A percentile compares a stretch with the other conserved stretches of the same genome.
phyloP scores from a whole-genome alignment of 37 sponge, comb jelly and placozoan genomes.

The Aphrocallistes beatrix region DNA sequence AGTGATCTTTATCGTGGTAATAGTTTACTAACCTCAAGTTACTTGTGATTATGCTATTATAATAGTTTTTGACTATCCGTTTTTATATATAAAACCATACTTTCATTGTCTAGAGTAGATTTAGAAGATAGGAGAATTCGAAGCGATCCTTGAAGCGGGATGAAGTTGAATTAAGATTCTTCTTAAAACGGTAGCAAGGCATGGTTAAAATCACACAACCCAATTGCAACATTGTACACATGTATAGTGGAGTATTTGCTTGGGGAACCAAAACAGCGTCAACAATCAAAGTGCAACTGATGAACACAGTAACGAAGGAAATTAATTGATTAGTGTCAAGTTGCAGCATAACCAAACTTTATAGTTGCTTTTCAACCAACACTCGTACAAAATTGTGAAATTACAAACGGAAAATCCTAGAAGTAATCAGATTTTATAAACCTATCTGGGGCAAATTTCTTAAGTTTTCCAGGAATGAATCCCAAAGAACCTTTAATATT shows the following conservation, averaged over 20 bases:
- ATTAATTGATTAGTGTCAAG: not conserved
- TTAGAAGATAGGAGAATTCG: not conserved
- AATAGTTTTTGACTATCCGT: no score
- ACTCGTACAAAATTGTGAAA: no score
- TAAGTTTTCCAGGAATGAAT: no score
- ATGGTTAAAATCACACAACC: not conserved
- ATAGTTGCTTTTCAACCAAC: not conserved
- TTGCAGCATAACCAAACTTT: not conserved
- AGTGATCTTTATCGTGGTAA: no score
- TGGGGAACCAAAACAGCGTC: not conserved
- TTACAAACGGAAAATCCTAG: no score
- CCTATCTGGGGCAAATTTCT: no score
- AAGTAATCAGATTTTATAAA: no score
- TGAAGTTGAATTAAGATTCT: not conserved
- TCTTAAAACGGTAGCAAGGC: not conserved
- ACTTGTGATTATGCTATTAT: no score
- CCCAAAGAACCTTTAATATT: no score
- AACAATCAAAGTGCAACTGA: not conserved
- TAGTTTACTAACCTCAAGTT: no score
- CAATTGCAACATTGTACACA: not conserved
- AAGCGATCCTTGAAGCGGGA: not conserved
- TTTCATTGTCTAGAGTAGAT: not conserved
- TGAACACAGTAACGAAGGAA: not conserved
- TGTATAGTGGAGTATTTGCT: not conserved
- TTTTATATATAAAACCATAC: no score